Conservation (phyloP, 2,113 vertebrate genomes). For the Eurypyga helias region DNA sequence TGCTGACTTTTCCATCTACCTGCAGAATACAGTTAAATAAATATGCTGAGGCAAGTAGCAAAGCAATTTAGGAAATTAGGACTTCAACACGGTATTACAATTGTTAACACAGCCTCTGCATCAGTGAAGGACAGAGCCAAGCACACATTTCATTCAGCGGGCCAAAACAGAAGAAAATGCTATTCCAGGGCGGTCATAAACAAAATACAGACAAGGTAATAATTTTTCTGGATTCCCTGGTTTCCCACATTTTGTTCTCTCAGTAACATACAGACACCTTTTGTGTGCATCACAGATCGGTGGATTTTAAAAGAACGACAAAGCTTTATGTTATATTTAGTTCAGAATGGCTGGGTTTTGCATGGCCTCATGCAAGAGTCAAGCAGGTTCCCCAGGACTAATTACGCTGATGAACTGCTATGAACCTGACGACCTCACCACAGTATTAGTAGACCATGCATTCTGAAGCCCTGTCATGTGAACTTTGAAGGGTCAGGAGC, state of each 20-base stretch:
- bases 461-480: neutral
- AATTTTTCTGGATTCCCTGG: neutral
- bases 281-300: neutral
- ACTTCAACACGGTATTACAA: neutral
- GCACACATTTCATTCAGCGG: neutral
- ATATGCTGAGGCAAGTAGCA: neutral
- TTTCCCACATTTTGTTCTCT: neutral
- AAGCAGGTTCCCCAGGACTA: neutral
- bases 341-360: neutral
- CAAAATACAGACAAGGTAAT: neutral
- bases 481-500: neutral
- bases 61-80: neutral
- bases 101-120: neutral
- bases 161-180: neutral
- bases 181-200: neutral
- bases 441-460: neutral
- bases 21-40: conserved; percentile 66
- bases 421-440: neutral
- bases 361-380: neutral
- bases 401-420: neutral
- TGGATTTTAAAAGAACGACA: neutral
- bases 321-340: neutral
- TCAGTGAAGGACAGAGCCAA: neutral
- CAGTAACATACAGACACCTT: neutral
- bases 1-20: conserved; percentile 83